Evolutionary conservation across 2,113 vertebrate genomes (phyloP).

Genomic region (Semnornis frantzii): DNA sequence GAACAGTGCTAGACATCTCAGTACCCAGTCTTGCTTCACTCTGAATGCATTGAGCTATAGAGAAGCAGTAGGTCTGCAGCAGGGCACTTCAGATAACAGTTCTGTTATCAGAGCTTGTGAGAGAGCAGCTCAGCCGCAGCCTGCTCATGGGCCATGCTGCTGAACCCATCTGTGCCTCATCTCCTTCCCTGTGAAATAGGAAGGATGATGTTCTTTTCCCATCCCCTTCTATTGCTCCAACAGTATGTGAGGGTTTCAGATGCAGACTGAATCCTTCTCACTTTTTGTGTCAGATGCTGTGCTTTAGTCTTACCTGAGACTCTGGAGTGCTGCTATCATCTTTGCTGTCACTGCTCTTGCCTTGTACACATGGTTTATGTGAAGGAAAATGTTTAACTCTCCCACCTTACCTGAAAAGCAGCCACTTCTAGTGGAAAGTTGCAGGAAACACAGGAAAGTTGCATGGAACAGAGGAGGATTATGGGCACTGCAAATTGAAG

Average conservation of each 20-base stretch:
- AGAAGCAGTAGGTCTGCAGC: accelerated
- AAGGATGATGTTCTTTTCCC: background rate
- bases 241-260: background rate
- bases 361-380: background rate
- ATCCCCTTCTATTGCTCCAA: background rate
- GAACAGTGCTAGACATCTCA: background rate
- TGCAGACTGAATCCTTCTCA: background rate
- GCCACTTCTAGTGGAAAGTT: background rate
- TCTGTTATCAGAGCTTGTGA: background rate
- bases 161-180: background rate
- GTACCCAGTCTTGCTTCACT: background rate
- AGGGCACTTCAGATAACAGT: background rate
- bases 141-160: background rate
- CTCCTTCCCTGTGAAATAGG: background rate
- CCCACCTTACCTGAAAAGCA: background rate
- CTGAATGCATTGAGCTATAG: background rate
- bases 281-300: background rate
- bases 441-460: too few relatives aligned
- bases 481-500: background rate
- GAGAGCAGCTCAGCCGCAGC: background rate
- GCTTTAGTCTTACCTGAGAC: background rate
- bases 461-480: background rate
- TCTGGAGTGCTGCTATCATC: background rate
- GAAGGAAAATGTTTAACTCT: background rate
- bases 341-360: background rate